phyloP scores from a whole-genome alignment of 2,888 invertebrate genomes.

The Cartodere bifasciata region DNA sequence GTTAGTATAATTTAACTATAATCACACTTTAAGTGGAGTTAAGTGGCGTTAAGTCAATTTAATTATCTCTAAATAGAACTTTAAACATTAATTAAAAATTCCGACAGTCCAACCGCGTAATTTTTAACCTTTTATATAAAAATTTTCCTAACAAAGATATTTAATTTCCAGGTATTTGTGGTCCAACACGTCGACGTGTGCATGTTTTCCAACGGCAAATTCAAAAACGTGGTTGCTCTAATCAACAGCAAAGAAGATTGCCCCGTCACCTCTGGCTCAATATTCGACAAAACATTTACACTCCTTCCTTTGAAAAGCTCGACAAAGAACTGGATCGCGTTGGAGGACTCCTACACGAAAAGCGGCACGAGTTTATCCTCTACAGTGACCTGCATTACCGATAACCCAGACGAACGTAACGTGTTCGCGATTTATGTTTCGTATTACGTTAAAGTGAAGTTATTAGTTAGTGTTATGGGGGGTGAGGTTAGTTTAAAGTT shows the following conservation, averaged over 20 bases:
- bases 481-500: conserved; percentile 67
- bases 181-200: conserved; percentile 88
- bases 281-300: conserved; percentile 48
- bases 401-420: conserved; percentile 61
- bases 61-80: too few relatives aligned
- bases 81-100: too few relatives aligned
- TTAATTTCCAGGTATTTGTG: conserved; percentile 65
- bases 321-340: conserved; percentile 82
- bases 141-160: too few relatives aligned
- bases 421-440: conserved; percentile 86
- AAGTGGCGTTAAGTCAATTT: too few relatives aligned
- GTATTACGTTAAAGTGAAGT: conserved; percentile 80
- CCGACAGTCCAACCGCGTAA: too few relatives aligned
- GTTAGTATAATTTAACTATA: too few relatives aligned
- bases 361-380: conserved; percentile 45
- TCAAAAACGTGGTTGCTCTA: conserved; percentile 79
- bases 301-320: conserved; percentile 63
- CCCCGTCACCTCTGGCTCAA: conserved; percentile 53
- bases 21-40: too few relatives aligned
- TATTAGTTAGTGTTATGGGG: conserved; percentile 68
- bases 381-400: conserved; percentile 38
- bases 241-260: conserved; percentile 48
- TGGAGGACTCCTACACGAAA: conserved; percentile 74
- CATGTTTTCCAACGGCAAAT: conserved; percentile 90
- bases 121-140: too few relatives aligned